Percentiles rank a stretch among this genome's conserved stretches.
phyloP scores from a whole-genome alignment of 2,797 vertebrate genomes.

The Semaprochilodus insignis region DNA sequence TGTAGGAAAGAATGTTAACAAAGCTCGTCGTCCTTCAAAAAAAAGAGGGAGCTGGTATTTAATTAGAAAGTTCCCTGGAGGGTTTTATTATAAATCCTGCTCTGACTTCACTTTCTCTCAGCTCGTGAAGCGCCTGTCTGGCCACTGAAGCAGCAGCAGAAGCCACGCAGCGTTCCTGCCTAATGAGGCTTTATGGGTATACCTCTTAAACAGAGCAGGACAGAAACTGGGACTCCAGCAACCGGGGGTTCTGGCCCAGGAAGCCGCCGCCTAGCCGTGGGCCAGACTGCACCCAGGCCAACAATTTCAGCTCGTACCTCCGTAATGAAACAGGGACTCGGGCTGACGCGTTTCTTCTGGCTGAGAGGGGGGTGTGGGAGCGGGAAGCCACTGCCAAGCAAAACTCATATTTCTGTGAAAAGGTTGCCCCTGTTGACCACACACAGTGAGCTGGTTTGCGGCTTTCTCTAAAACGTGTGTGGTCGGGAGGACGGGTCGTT shows the following conservation, averaged over 20 bases:
- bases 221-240: slow-evolving; percentile 69
- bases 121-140: slow-evolving; percentile 72
- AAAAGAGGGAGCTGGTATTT: slow-evolving; percentile 68
- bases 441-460: slow-evolving; percentile 8
- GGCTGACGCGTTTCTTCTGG: slow-evolving; percentile 4
- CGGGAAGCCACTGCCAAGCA: slow-evolving; percentile 40
- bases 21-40: slow-evolving; percentile 53
- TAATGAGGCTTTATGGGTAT: slow-evolving; percentile 82
- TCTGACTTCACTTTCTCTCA: slow-evolving; percentile 70
- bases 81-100: slow-evolving; percentile 75
- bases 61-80: slow-evolving; percentile 76
- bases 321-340: slow-evolving; percentile 56
- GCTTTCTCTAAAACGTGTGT: slow-evolving; percentile 15
- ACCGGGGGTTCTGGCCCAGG: slow-evolving; percentile 70
- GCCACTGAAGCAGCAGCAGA: slow-evolving; percentile 72
- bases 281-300: slow-evolving; percentile 62
- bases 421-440: slow-evolving; percentile 38
- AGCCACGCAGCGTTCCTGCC: slow-evolving; percentile 29
- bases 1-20: slow-evolving; percentile 1
- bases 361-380: slow-evolving; percentile 22
- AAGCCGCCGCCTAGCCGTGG: slow-evolving; percentile 60
- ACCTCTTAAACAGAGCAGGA: slow-evolving; percentile 76
- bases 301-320: slow-evolving; percentile 64
- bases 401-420: slow-evolving; percentile 13
- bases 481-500: slow-evolving; percentile 10